These are phyloP conservation scores for Corythaixoides concolor DNA, from an alignment of 2,113 vertebrate genomes.

Conservation along the genomic window DNA sequence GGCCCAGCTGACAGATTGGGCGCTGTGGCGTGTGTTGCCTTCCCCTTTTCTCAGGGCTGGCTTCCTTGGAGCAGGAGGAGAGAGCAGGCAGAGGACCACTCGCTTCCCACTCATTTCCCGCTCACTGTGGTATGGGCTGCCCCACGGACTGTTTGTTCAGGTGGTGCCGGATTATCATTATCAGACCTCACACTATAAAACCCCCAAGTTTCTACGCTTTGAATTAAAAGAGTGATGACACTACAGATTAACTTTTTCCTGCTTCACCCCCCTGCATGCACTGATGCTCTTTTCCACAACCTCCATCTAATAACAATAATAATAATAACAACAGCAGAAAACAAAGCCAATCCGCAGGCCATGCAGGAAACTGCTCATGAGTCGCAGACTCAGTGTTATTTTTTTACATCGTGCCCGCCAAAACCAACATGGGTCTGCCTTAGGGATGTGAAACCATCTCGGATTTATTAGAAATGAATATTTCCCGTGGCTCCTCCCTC, in stretches of 20 bases:
- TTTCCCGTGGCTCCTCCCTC: conserved; percentile 41
- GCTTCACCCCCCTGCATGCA: not conserved
- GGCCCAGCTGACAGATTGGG: not conserved
- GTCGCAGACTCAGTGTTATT: conserved; percentile 53
- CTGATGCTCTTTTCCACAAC: conserved; percentile 34
- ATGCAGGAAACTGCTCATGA: conserved; percentile 65
- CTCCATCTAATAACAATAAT: conserved; percentile 49
- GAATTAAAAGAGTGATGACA: conserved; percentile 64
- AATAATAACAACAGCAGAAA: conserved; percentile 47
- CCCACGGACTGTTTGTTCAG: conserved; percentile 51
- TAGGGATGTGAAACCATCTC: conserved; percentile 48
- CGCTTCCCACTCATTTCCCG: not conserved
- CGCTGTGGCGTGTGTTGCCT: accelerated
- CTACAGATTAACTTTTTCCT: conserved; percentile 70
- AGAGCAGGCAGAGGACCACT: not conserved
- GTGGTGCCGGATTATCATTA: conserved; percentile 61
- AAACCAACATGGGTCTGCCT: conserved; percentile 61
- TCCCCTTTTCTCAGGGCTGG: not conserved
- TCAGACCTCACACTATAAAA: conserved; percentile 57
- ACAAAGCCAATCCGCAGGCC: conserved; percentile 47
- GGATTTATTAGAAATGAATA: conserved; percentile 57
- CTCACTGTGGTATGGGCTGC: not conserved
- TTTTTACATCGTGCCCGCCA: conserved; percentile 56
- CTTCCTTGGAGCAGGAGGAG: not conserved
- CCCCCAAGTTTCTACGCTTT: conserved; percentile 30